Evolutionary conservation across 2,888 invertebrate genomes (phyloP).

Genomic region (Sarcophaga subvicina): DNA sequence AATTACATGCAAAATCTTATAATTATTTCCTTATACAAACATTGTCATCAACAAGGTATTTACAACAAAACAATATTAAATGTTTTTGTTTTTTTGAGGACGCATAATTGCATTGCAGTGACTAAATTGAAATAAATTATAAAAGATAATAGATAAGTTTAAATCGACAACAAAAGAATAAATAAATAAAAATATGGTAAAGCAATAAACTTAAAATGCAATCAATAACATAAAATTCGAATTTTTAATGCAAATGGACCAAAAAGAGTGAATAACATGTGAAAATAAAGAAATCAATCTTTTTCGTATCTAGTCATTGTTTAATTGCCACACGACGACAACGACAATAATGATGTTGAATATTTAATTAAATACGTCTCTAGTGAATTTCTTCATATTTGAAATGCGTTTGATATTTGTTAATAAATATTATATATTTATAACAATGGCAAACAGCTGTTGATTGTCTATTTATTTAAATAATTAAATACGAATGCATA

Average conservation of each 20-base stretch:
- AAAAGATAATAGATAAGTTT: background rate
- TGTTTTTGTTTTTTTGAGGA: too few relatives aligned
- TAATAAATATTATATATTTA: background rate
- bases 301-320: slow-evolving; percentile 17
- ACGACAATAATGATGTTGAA: background rate
- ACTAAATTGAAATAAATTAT: too few relatives aligned
- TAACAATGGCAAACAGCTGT: slow-evolving; percentile 63
- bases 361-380: background rate
- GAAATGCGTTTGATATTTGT: slow-evolving; percentile 15
- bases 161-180: background rate
- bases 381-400: slow-evolving; percentile 31
- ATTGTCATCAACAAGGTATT: background rate
- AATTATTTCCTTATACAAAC: slow-evolving; percentile 29
- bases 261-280: background rate
- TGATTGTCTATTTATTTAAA: slow-evolving; percentile 62
- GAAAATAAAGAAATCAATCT: slow-evolving; percentile 27
- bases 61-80: too few relatives aligned
- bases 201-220: background rate
- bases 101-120: too few relatives aligned
- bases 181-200: too few relatives aligned
- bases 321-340: slow-evolving; percentile 10
- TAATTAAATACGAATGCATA: slow-evolving; percentile 49
- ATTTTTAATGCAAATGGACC: slow-evolving; percentile 9
- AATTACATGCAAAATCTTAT: background rate
- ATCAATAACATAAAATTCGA: background rate